phyloP scores from a whole-genome alignment of 1,140 invertebrate genomes.

The Drosophila ananassae region DNA sequence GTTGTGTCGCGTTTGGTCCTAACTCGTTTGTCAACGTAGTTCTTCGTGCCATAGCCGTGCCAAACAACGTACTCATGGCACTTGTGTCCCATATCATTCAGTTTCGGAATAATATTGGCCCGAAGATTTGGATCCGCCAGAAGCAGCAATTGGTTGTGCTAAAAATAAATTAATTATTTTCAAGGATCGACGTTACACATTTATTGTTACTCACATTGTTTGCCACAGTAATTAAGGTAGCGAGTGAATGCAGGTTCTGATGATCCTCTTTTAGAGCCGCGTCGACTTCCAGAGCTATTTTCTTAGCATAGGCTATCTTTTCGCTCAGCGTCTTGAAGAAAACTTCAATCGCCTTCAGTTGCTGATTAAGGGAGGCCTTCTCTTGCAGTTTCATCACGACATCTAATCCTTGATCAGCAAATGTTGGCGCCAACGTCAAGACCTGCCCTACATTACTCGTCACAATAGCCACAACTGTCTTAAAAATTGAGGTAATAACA shows the following conservation, averaged over 20 bases:
- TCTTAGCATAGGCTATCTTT: background rate
- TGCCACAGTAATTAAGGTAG: background rate
- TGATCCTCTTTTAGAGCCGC: background rate
- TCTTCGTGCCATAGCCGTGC: background rate
- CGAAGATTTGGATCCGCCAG: background rate
- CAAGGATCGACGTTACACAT: too few species aligned
- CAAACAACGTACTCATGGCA: background rate
- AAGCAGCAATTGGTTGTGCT: background rate
- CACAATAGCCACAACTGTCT: background rate
- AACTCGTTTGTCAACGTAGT: background rate
- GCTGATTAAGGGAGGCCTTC: background rate
- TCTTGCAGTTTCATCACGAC: background rate
- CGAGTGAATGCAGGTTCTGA: background rate
- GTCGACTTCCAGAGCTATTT: background rate
- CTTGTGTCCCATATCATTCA: background rate
- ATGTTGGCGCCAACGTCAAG: background rate
- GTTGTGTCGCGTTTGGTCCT: background rate
- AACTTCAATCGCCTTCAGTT: background rate
- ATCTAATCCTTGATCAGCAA: background rate
- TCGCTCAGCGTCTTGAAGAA: background rate
- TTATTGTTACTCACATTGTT: background rate
- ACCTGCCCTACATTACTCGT: background rate
- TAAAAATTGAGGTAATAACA: background rate
- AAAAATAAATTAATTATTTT: background rate
- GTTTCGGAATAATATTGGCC: background rate